Conservation (phyloP, 2,797 vertebrate species). For the Falco columbarius region DNA sequence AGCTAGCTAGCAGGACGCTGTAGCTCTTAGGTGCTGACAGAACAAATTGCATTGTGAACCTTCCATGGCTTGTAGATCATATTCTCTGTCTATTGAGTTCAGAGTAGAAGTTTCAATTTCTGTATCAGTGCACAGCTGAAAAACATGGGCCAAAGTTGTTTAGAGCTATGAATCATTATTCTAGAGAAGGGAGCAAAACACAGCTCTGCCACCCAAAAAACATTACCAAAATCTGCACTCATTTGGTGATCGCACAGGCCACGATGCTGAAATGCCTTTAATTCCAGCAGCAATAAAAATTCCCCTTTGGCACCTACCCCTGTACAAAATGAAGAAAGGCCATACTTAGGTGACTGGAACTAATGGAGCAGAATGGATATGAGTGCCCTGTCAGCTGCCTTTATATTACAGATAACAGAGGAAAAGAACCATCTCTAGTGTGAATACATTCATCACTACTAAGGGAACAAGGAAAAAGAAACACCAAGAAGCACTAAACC, state of each 20-base stretch:
- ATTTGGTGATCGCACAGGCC: not conserved
- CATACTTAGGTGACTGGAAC: not conserved
- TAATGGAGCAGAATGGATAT: not conserved
- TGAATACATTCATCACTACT: not conserved
- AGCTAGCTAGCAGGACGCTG: not conserved
- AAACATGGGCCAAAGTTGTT: not conserved
- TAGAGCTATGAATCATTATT: not conserved
- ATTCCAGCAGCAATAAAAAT: not conserved
- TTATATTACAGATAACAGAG: not conserved
- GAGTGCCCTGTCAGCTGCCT: not conserved
- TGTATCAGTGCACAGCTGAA: not conserved
- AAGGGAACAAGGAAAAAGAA: not conserved
- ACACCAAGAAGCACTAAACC: not conserved
- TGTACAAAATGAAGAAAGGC: not conserved
- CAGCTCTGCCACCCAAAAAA: not conserved
- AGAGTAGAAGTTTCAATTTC: not conserved
- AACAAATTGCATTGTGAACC: not conserved
- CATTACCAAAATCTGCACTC: not conserved
- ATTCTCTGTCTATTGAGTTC: not conserved
- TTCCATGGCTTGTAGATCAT: not conserved
- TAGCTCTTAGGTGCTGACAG: not conserved
- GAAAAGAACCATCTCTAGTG: not conserved
- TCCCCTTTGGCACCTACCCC: not conserved
- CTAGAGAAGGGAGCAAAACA: not conserved
- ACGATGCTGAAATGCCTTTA: not conserved